These are phyloP conservation scores for Sphaerophoria rueppellii DNA, from an alignment of 2,888 invertebrate genomes.

Conservation along the genomic window DNA sequence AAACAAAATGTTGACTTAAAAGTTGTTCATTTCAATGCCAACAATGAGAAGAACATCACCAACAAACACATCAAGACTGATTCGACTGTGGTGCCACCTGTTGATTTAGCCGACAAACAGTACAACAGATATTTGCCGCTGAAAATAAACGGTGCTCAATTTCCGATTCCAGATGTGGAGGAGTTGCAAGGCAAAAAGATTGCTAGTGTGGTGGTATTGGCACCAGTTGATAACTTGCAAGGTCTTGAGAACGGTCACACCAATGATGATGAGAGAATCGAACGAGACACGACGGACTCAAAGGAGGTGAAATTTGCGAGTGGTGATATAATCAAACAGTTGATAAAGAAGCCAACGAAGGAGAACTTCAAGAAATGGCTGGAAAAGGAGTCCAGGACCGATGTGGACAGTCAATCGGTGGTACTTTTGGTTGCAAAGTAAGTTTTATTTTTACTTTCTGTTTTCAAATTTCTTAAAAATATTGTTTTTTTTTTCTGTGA, in stretches of 20 bases:
- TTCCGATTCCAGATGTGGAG: conserved; percentile 91
- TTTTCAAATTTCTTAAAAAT: too few species aligned
- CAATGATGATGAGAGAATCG: conserved; percentile 82
- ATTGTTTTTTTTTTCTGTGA: too few species aligned
- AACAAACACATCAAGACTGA: conserved; percentile 88
- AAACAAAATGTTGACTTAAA: conserved; percentile 90
- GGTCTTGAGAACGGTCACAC: conserved; percentile 74
- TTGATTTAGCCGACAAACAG: conserved; percentile 88
- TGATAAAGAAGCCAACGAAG: conserved; percentile 88
- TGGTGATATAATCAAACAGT: conserved; percentile 89
- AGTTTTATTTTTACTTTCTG: conserved; percentile 80
- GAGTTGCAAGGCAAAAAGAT: conserved; percentile 89
- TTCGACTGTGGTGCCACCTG: conserved; percentile 89
- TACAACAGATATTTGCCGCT: conserved; percentile 93
- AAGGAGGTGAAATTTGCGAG: conserved; percentile 89
- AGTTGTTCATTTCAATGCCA: conserved; percentile 91
- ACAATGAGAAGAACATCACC: conserved; percentile 88
- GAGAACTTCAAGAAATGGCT: conserved; percentile 92
- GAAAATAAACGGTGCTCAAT: conserved; percentile 92
- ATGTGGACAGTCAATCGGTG: conserved; percentile 90
- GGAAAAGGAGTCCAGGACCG: conserved; percentile 89
- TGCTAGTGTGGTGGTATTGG: conserved; percentile 93
- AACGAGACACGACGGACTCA: conserved; percentile 84
- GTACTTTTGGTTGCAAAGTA: conserved; percentile 92
- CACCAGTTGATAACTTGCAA: conserved; percentile 89